Conservation (phyloP, 2,888 invertebrate species). For the Hirtodrosophila cameraria region DNA sequence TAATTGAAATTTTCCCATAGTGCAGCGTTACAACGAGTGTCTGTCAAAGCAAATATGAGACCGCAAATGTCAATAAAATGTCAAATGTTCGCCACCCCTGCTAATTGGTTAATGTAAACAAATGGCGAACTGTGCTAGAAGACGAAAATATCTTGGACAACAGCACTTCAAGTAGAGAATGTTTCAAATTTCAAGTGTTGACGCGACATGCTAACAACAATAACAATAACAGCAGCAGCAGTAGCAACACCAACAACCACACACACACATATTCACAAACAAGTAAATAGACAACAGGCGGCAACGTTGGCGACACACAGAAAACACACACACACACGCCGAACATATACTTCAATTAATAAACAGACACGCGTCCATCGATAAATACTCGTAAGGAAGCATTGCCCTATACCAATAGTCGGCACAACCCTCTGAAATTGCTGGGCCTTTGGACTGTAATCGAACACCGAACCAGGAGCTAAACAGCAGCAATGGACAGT, state of each 20-base stretch:
- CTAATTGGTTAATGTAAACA: constrained; percentile 81
- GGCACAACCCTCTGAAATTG: constrained; percentile 40
- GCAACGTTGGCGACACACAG: constrained; percentile 35
- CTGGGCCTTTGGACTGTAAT: constrained; percentile 38
- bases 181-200: constrained; percentile 78
- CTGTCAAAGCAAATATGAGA: constrained; percentile 71
- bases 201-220: constrained; percentile 64
- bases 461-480: constrained; percentile 39
- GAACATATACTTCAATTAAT: constrained; percentile 80
- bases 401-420: constrained; percentile 33
- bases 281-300: constrained; percentile 59
- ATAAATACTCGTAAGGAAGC: constrained; percentile 61
- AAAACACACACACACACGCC: constrained; percentile 34
- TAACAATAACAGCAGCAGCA: constrained; percentile 40
- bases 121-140: constrained; percentile 38
- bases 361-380: constrained; percentile 79
- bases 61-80: constrained; percentile 69
- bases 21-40: constrained; percentile 26
- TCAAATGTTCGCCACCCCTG: constrained; percentile 72
- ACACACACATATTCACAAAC: constrained; percentile 36
- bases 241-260: constrained; percentile 24
- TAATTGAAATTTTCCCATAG: too few relatives aligned
- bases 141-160: constrained; percentile 38
- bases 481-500: constrained; percentile 12
- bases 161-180: constrained; percentile 39